Evolutionary conservation across 2,797 vertebrate genomes (phyloP).

Genomic region (Ctenopoma kingsleyae): DNA sequence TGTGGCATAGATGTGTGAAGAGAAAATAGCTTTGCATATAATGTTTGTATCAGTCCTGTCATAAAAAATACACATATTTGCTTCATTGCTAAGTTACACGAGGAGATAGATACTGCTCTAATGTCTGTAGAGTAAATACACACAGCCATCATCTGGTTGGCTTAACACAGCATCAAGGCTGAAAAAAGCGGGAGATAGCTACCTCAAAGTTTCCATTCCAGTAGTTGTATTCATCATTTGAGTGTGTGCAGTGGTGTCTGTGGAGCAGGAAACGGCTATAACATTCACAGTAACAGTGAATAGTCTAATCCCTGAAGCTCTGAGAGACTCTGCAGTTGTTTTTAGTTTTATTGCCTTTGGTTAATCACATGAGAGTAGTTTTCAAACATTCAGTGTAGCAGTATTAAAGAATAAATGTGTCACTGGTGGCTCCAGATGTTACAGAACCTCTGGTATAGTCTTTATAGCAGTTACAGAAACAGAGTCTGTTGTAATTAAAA

Average conservation of each 20-base stretch:
- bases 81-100: neutral
- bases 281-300: neutral
- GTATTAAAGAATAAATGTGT: conserved; percentile 11
- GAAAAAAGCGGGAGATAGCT: neutral
- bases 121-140: no score
- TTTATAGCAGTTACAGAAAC: neutral
- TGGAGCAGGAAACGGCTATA: neutral
- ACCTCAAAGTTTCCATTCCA: no score
- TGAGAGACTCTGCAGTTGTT: conserved; percentile 1
- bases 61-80: neutral
- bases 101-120: no score
- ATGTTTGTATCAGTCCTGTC: neutral
- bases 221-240: neutral
- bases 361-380: conserved; percentile 19
- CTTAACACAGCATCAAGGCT: neutral
- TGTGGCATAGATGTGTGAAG: neutral
- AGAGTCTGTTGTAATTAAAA: conserved; percentile 1
- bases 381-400: conserved; percentile 2
- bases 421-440: conserved; percentile 17
- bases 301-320: neutral
- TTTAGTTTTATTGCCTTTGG: conserved; percentile 8
- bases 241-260: neutral
- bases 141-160: no score
- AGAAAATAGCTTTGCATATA: neutral
- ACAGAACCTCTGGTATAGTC: neutral